Evolutionary conservation across 1,140 invertebrate species (phyloP).

Genomic region (Anthonomus grandis): DNA sequence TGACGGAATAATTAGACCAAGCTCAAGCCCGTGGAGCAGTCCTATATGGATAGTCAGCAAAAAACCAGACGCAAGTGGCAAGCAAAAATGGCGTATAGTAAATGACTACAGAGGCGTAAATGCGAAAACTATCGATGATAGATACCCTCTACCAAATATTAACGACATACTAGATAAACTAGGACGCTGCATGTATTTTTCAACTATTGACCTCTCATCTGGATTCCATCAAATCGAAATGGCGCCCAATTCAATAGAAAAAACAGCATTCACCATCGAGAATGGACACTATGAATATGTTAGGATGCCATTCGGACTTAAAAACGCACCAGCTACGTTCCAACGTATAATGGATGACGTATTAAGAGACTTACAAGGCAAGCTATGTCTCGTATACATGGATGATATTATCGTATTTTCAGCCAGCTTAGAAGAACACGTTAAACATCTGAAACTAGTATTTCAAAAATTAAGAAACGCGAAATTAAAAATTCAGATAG

Average conservation of each 20-base stretch:
- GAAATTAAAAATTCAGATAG: constrained; percentile 16
- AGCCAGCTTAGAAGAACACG: neutral
- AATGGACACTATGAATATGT: constrained; percentile 7
- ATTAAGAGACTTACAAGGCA: constrained; percentile 12
- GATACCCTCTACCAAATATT: constrained; percentile 52
- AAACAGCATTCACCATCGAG: constrained; percentile 7
- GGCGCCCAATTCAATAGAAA: neutral
- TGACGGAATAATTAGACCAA: neutral
- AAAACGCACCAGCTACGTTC: constrained; percentile 48
- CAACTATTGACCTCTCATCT: constrained; percentile 19
- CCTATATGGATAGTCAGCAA: constrained; percentile 12
- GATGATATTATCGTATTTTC: constrained; percentile 40
- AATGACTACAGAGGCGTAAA: constrained; percentile 48
- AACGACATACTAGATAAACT: constrained; percentile 44
- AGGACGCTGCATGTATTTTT: constrained; percentile 41
- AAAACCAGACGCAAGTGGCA: constrained; percentile 1
- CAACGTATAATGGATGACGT: constrained; percentile 44
- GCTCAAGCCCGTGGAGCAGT: neutral
- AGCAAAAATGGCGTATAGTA: constrained; percentile 12
- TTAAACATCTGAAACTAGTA: too few species aligned
- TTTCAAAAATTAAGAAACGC: constrained; percentile 15
- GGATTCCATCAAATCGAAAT: constrained; percentile 16
- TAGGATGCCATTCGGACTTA: constrained; percentile 42
- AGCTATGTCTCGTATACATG: constrained; percentile 36
- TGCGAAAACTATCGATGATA: constrained; percentile 47